Base-by-base conservation (phyloP, 2,113 vertebrate species). In the Nymphicus hollandicus region DNA sequence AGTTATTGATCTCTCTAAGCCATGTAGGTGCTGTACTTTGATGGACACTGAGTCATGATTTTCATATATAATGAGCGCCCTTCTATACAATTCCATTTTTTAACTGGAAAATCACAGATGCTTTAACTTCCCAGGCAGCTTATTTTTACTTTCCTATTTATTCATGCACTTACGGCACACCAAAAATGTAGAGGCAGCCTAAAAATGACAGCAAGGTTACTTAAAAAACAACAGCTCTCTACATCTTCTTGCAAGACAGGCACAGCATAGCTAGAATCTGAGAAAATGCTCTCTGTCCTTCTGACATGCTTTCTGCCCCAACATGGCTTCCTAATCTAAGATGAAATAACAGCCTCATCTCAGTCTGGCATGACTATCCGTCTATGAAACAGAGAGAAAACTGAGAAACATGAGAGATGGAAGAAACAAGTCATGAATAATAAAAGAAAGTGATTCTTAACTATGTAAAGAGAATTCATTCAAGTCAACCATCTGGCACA, bases 351-450 rank as follows among this genome's bases (percentile, higher is more conserved):
- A 77, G 70, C 60, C 92, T 85, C 91, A 39, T 93, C 86, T 92
- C 92, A 77, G 5, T 89, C 73, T 86, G 86, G 61, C 91, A 90
- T 86, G 81, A 89, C 78, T 70, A 17, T 39, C 37, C 12, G 0
- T 46, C 74, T 85, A 47, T 69, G 65, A 94, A 94, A 93, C 86
- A 78, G 47, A 86, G 72, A 87, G 63, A 91, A 96, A 97, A 93
- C 6, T 85, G 81, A 91, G 93, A 96, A 94, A 95, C 93, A 85
- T 43, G 86, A 92, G 88, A 93, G 66, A 91, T 93, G 92, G 90
- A 97, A 96, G 95, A 92, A 96, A 92, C 81, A 87, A 94, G 92
- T 89, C 39, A 95, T 94, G 92, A 96, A 96, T 93, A 96, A 97
- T 95, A 93, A 94, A 96, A 91, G 92, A 92, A 93, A 94, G 83